Percentiles rank a stretch among this genome's conserved stretches.
Evolutionary conservation across 2,113 vertebrate species (phyloP).

Genomic region (Ptychochromis oligacanthus): DNA sequence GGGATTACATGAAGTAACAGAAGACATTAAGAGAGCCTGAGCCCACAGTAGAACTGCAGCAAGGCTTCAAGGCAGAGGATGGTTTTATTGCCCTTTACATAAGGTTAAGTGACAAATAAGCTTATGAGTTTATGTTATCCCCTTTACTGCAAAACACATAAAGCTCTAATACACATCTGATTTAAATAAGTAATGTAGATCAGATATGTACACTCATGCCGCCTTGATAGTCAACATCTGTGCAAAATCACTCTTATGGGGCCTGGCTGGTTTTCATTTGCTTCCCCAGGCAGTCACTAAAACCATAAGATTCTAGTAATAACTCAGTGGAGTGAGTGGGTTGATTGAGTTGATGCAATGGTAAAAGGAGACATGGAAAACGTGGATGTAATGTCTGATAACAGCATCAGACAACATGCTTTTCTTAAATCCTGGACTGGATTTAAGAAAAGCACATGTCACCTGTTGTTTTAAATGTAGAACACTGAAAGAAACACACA

Average conservation of each 20-base stretch:
- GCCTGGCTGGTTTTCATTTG: constrained; percentile 34
- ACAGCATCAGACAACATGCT: too few species aligned
- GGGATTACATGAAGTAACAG: neutral
- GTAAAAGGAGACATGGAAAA: constrained; percentile 51
- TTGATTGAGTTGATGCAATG: constrained; percentile 60
- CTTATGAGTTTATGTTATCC: neutral
- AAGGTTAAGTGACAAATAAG: neutral
- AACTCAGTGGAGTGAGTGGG: constrained; percentile 58
- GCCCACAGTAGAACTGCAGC: neutral
- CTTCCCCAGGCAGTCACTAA: constrained; percentile 55
- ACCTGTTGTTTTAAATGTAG: neutral
- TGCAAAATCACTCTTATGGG: constrained; percentile 31
- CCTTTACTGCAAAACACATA: neutral
- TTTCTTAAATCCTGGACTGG: constrained; percentile 39
- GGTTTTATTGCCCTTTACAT: neutral
- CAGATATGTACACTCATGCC: neutral
- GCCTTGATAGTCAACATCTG: constrained; percentile 39
- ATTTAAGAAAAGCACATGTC: constrained; percentile 1
- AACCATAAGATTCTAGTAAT: constrained; percentile 61
- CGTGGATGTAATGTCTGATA: constrained; percentile 17
- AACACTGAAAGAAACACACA: neutral
- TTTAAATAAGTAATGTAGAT: neutral
- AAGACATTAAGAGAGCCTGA: neutral
- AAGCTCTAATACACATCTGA: constrained; percentile 1
- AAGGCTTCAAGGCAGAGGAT: neutral